phyloP scores from a whole-genome alignment of 2,113 vertebrate genomes.

The Onychostruthus taczanowskii region DNA sequence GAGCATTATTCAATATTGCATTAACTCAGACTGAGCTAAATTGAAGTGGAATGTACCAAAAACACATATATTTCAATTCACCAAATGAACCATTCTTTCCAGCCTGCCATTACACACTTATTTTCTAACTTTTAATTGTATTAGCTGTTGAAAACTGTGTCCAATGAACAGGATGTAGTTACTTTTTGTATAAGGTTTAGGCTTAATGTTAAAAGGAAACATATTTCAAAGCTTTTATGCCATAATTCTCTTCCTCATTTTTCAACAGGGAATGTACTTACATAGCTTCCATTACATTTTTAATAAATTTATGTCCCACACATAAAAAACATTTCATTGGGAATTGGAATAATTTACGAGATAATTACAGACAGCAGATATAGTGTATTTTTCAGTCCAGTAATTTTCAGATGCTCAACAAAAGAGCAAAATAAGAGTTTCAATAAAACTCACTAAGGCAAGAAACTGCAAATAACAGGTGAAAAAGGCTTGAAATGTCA shows the following conservation, averaged over 20 bases:
- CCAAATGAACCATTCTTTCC: neutral
- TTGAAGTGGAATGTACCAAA: neutral
- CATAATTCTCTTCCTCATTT: slow-evolving; percentile 23
- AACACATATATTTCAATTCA: neutral
- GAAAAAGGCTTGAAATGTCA: slow-evolving; percentile 70
- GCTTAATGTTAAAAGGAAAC: neutral
- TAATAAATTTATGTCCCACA: slow-evolving; percentile 49
- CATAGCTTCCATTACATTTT: slow-evolving; percentile 49
- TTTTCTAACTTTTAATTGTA: neutral
- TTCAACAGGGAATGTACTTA: neutral
- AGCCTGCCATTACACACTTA: neutral
- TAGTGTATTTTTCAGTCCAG: slow-evolving; percentile 65
- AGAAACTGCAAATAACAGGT: slow-evolving; percentile 60
- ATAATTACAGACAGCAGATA: slow-evolving; percentile 63
- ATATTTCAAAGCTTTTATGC: neutral
- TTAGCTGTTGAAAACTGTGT: neutral
- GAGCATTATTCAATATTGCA: neutral
- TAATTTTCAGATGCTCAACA: slow-evolving; percentile 65
- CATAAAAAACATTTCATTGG: slow-evolving; percentile 20
- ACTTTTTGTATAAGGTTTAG: neutral
- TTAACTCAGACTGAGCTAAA: neutral
- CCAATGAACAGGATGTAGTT: neutral
- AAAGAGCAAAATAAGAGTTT: slow-evolving; percentile 68
- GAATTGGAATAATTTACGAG: slow-evolving; percentile 47
- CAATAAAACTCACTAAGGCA: slow-evolving; percentile 68